Base-by-base conservation (phyloP, 2,113 vertebrate genomes). In the Anoura caudifer region DNA sequence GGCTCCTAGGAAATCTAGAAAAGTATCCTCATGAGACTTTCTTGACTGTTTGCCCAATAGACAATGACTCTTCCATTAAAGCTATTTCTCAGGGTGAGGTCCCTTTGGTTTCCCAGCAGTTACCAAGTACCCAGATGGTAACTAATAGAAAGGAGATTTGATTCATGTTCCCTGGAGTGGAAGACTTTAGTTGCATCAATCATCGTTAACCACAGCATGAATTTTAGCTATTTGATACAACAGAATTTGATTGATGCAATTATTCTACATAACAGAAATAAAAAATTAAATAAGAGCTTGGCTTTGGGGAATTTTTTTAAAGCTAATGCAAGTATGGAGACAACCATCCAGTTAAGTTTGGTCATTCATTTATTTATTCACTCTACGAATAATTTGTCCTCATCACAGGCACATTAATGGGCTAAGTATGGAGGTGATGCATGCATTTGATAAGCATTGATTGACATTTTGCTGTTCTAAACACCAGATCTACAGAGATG, bases 211-310 rank as follows among this genome's bases (percentile, higher is more conserved):
- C 4, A 41, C 1, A 79, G 67, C 65, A 52, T 95, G 10, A 7
- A 41, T 87, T 70, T 92, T 24, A 90, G 81, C 59, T 90, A 26
- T 88, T 95, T 95, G 94, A 91, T 7, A 61, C 61, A 91, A 80
- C n/a, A 67, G 80, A 69, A 95, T 90, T 94, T 73, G 80, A 95
- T 94, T 90, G 91, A 92, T 9, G 6, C 91, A 77, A 91, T 95
- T 94, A 88, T 95, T 85, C 73, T 38, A 65, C 8, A 2, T 65
- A 56, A 82, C 75, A 89, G 91, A 85, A 96, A 86, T 93, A 79
- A 92, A 94, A 97, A 77, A 85, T 93, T 85, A 86, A 97, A 80
- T 22, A 73, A 47, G 24, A 86, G 17, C 11, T 77, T 88, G 47
- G 63, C 84, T 73, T 26, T 59, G 79, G 15, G 54, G 82, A 81